Conservation (phyloP, 2,113 vertebrate species). For the Ceyx cyanopectus region DNA sequence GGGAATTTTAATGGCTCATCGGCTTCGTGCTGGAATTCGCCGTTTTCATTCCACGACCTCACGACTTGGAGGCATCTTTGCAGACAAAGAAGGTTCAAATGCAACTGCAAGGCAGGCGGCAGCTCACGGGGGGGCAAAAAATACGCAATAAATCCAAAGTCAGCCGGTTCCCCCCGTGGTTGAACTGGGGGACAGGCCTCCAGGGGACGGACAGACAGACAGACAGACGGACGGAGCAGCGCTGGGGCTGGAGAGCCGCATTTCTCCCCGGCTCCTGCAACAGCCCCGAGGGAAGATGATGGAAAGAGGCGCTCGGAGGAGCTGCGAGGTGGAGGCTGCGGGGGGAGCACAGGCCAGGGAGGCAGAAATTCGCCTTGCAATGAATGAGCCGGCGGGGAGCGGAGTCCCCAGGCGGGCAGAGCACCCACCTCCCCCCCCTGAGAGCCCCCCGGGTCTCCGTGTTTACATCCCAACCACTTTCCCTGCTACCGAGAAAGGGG, state of each 20-base stretch:
- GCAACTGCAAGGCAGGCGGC: constrained; percentile 45
- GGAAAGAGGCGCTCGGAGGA: constrained; percentile 32
- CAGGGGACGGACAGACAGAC: constrained; percentile 23
- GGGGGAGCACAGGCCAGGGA: not conserved
- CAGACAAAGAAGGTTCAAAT: constrained; percentile 74
- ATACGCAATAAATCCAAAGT: not conserved
- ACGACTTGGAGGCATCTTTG: constrained; percentile 57
- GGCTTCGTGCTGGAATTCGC: constrained; percentile 24
- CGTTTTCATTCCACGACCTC: constrained; percentile 7
- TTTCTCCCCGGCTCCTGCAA: constrained; percentile 66
- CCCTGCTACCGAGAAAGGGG: not conserved
- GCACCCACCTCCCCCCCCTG: not conserved
- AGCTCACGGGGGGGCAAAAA: not conserved
- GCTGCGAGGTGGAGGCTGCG: not conserved
- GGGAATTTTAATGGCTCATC: constrained; percentile 32
- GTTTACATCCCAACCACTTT: not conserved
- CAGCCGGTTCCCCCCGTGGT: not conserved
- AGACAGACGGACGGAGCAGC: not conserved
- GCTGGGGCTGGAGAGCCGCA: constrained; percentile 45
- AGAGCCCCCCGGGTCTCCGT: not conserved
- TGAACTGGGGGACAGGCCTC: constrained; percentile 46
- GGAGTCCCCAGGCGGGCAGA: constrained; percentile 20
- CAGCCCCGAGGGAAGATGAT: constrained; percentile 53
- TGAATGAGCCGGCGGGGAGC: constrained; percentile 56
- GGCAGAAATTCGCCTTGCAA: constrained; percentile 26